Percentiles rank a stretch among this genome's conserved stretches.
These are phyloP conservation scores for Atrichornis clamosus DNA, from an alignment of 2,113 vertebrate genomes.

Conservation along the genomic window DNA sequence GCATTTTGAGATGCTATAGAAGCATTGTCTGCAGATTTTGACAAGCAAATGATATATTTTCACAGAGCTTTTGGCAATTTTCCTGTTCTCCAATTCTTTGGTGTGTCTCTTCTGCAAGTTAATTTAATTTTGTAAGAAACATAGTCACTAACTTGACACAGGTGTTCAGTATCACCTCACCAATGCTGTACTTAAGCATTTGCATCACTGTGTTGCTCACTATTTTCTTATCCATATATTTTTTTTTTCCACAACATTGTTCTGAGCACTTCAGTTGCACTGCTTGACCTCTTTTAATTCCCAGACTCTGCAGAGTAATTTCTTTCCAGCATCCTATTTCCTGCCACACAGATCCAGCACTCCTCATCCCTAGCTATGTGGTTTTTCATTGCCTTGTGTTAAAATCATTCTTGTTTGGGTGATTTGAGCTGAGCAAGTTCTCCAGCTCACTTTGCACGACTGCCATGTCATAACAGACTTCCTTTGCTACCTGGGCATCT, in stretches of 20 bases:
- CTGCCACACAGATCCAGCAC: fast-evolving
- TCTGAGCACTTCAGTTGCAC: not conserved
- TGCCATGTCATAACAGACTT: not conserved
- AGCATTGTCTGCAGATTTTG: not conserved
- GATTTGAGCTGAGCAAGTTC: not conserved
- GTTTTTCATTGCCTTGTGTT: not conserved
- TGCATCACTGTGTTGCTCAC: not conserved
- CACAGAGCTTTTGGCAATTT: not conserved
- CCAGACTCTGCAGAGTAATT: not conserved
- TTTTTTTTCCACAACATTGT: not conserved
- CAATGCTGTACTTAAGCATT: not conserved
- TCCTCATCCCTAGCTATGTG: not conserved
- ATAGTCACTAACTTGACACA: not conserved
- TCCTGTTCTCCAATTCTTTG: not conserved
- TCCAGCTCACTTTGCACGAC: not conserved
- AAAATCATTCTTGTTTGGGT: not conserved
- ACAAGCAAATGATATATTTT: not conserved
- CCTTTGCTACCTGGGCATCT: not conserved
- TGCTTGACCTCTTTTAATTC: not conserved
- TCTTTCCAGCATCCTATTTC: not conserved
- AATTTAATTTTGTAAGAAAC: not conserved
- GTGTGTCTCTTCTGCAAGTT: not conserved
- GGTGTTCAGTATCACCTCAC: not conserved
- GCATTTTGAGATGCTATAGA: not conserved
- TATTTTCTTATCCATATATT: not conserved